These are phyloP conservation scores for Garrulus glandarius DNA, from an alignment of 2,797 vertebrate genomes.

Conservation along the genomic window DNA sequence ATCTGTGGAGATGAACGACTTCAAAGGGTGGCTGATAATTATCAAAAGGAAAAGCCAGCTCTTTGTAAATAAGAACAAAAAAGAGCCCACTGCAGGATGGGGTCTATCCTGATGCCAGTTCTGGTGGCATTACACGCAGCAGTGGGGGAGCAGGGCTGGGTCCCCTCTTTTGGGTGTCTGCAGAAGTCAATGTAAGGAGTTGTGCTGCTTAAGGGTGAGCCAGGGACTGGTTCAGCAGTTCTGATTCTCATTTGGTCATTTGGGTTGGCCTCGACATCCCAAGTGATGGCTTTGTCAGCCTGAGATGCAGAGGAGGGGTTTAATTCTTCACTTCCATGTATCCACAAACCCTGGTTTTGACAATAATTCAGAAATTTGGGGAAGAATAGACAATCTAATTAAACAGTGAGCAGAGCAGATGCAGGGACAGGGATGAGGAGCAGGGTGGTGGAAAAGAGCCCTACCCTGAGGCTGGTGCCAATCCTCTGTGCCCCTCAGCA, in stretches of 20 bases:
- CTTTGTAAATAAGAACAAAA: neutral
- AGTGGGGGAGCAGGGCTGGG: neutral
- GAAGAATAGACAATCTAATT: neutral
- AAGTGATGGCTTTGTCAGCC: neutral
- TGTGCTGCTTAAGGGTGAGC: neutral
- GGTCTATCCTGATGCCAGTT: neutral
- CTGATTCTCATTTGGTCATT: neutral
- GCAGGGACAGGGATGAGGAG: neutral
- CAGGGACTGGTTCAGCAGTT: neutral
- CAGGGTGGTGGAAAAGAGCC: neutral
- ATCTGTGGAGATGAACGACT: neutral
- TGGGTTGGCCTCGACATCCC: neutral
- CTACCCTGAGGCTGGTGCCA: neutral
- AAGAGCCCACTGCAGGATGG: neutral
- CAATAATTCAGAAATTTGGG: neutral
- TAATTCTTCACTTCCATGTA: neutral
- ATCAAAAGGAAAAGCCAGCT: constrained; percentile 1
- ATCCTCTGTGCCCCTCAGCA: neutral
- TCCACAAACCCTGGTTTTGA: neutral
- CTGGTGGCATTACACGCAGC: neutral
- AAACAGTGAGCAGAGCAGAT: neutral
- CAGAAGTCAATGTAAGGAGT: neutral
- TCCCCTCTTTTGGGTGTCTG: neutral
- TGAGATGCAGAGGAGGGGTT: neutral
- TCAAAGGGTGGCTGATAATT: constrained; percentile 11